Conservation (phyloP, 2,888 invertebrate genomes). For the Coleophora flavipennella region DNA sequence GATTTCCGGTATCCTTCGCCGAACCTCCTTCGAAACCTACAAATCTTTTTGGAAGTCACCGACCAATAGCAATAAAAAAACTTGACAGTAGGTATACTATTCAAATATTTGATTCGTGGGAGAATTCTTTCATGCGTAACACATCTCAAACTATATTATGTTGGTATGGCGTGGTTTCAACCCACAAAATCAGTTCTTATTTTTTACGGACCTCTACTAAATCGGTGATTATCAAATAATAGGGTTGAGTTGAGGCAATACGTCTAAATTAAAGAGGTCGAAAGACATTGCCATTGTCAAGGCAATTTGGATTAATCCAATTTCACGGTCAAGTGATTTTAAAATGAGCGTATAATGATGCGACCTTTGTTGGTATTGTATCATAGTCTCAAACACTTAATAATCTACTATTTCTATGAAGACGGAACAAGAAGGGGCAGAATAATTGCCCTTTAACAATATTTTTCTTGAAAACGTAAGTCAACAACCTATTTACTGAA, state of each 20-base stretch:
- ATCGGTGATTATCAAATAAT: slow-evolving; percentile 18
- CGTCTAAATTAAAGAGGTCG: slow-evolving; percentile 13
- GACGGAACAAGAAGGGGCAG: no score
- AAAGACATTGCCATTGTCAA: slow-evolving; percentile 20
- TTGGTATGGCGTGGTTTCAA: no score
- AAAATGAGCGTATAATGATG: slow-evolving; percentile 7
- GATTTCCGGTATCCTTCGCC: slow-evolving; percentile 49
- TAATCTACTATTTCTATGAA: no score
- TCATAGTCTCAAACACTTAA: no score
- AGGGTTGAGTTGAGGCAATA: slow-evolving; percentile 7
- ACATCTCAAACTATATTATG: no score
- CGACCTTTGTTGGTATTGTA: slow-evolving; percentile 1
- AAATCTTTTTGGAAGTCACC: slow-evolving; percentile 16
- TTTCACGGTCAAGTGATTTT: slow-evolving; percentile 15
- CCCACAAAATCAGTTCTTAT: no score
- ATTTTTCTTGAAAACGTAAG: no score
- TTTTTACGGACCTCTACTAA: slow-evolving; percentile 12
- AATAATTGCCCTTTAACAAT: no score
- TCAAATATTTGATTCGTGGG: slow-evolving; percentile 36
- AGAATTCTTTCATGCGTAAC: slow-evolving; percentile 38
- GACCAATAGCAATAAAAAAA: slow-evolving; percentile 15
- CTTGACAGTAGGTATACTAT: slow-evolving; percentile 15
- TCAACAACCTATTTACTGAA: no score
- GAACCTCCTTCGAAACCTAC: slow-evolving; percentile 4
- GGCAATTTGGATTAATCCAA: slow-evolving; percentile 15